Percentiles rank a stretch among this genome's conserved stretches.
phyloP scores from a whole-genome alignment of 1,140 invertebrate species.

The Trinorchestia longiramus region DNA sequence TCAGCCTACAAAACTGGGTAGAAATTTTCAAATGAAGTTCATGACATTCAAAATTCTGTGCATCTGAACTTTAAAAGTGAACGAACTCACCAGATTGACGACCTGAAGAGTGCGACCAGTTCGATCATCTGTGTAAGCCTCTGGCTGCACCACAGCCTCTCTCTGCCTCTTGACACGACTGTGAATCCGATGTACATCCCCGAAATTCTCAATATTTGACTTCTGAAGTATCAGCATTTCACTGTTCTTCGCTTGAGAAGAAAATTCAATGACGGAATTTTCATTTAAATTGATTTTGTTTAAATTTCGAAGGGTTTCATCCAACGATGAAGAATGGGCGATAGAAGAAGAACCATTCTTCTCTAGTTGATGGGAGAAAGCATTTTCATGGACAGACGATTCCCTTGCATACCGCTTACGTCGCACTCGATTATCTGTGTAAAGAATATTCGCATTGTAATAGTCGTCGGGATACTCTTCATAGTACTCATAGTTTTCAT shows the following conservation, averaged over 20 bases:
- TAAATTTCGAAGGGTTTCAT: not conserved
- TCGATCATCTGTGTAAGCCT: not conserved
- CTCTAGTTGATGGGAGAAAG: not conserved
- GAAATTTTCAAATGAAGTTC: too few species aligned
- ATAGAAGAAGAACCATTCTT: not conserved
- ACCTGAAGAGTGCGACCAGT: constrained; percentile 25
- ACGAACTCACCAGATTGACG: constrained; percentile 1
- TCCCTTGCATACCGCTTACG: not conserved
- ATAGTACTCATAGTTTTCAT: constrained; percentile 28
- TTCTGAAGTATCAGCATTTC: not conserved
- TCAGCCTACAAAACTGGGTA: too few species aligned
- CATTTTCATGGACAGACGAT: not conserved
- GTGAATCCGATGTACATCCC: not conserved
- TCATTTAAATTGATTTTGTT: not conserved
- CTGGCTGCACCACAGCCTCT: not conserved
- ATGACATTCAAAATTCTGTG: not conserved
- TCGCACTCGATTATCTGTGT: not conserved
- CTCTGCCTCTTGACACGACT: not conserved
- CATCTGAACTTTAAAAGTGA: not conserved
- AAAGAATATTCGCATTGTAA: not conserved
- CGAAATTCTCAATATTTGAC: not conserved
- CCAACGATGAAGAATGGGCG: not conserved
- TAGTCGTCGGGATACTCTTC: constrained; percentile 44
- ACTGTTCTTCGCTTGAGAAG: not conserved
- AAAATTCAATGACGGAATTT: not conserved